These are phyloP conservation scores for Salminus brasiliensis DNA, from an alignment of 2,113 vertebrate genomes.

Conservation along the genomic window DNA sequence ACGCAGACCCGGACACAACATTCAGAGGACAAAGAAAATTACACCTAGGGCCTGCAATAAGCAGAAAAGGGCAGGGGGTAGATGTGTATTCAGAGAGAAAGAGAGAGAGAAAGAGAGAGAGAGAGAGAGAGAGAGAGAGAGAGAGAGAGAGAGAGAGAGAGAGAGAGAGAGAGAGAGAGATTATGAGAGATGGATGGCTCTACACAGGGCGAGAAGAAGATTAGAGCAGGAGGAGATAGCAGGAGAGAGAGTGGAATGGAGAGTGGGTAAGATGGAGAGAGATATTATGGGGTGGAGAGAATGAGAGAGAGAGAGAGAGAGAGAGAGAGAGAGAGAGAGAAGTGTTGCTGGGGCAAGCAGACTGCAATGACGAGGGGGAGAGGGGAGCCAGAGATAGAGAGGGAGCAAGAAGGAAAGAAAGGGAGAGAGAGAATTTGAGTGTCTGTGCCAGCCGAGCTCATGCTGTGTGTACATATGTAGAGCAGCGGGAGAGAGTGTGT, in stretches of 20 bases:
- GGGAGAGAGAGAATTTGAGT: constrained; percentile 6
- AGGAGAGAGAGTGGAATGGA: constrained; percentile 46
- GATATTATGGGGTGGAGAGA: constrained; percentile 10
- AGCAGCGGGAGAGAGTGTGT: constrained; percentile 75
- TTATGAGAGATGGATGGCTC: constrained; percentile 46
- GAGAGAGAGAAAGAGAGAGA: constrained; percentile 64
- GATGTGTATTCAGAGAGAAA: constrained; percentile 55
- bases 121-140: constrained; percentile 56
- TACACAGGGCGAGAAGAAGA: constrained; percentile 50
- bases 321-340: neutral
- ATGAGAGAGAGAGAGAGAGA: neutral
- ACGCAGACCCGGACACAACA: constrained; percentile 3
- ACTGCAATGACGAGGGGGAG: neutral
- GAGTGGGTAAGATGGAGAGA: constrained; percentile 40
- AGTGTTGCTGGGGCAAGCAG: neutral
- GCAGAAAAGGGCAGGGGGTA: constrained; percentile 36
- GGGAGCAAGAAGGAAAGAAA: constrained; percentile 16
- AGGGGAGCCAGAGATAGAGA: constrained; percentile 36
- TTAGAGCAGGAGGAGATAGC: constrained; percentile 61
- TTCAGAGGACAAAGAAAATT: constrained; percentile 18
- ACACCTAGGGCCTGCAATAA: constrained; percentile 35
- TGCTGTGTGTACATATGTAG: constrained; percentile 82
- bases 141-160: constrained; percentile 58
- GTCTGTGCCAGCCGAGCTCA: constrained; percentile 63
- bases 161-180: constrained; percentile 49